Conservation (phyloP, 2,113 vertebrate species). For the Psilopsiagon aymara region DNA sequence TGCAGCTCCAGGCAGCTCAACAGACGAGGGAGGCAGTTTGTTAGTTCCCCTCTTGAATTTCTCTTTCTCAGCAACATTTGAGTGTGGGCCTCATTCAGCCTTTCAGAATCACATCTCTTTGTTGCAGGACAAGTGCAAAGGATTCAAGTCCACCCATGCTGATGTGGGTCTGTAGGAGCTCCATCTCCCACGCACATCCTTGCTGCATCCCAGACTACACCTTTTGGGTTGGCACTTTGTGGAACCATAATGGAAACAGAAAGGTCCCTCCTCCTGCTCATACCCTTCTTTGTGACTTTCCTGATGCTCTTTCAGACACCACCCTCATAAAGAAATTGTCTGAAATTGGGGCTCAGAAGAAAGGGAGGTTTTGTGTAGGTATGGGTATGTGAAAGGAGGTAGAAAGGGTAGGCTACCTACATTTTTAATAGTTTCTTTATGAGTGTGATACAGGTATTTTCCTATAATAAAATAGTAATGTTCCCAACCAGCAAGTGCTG, state of each 20-base stretch:
- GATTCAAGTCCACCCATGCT: fast-evolving
- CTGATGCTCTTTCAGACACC: not conserved
- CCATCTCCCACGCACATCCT: not conserved
- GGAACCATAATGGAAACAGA: not conserved
- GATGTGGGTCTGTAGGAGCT: not conserved
- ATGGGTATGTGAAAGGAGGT: constrained; percentile 32
- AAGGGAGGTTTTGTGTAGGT: constrained; percentile 21
- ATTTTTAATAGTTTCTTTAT: constrained; percentile 41
- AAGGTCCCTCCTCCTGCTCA: not conserved
- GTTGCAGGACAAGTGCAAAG: not conserved
- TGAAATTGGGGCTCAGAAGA: not conserved
- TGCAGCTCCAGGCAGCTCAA: not conserved
- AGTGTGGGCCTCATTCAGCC: not conserved
- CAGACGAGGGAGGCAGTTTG: not conserved
- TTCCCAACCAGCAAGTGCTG: constrained; percentile 37
- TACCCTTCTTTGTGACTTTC: not conserved
- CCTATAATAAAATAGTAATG: constrained; percentile 56
- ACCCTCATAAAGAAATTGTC: constrained; percentile 6
- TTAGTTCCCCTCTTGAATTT: not conserved
- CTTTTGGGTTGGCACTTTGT: not conserved
- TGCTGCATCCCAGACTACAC: not conserved
- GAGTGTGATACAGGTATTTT: constrained; percentile 63
- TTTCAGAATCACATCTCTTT: not conserved
- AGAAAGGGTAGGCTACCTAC: constrained; percentile 24
- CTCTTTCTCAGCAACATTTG: not conserved